Base-by-base conservation (phyloP, 2,888 invertebrate genomes). In the Hirtodrosophila duncani region DNA sequence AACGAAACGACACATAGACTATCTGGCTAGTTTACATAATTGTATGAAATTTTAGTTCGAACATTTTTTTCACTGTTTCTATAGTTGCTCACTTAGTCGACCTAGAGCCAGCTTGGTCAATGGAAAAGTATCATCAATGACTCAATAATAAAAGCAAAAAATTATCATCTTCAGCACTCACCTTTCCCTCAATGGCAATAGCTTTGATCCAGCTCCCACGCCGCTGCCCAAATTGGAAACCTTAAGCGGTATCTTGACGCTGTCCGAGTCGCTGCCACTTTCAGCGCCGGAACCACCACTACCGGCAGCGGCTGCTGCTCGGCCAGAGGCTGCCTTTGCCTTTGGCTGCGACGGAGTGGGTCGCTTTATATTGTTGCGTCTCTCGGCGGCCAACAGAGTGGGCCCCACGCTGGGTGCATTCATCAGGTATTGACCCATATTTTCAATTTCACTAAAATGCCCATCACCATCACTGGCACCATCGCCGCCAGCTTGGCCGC, bases 211-310 rank as follows among this genome's bases (percentile, higher is more conserved):
- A 23, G 44, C 52, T 13, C 61, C 67, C 3, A 64, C 51, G 46
- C 70, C 71, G 37, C 46, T 83, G 57, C 84, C 83, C 74, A 84
- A 67, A 82, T 83, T 83, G 46, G 88, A 80, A 45, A 85, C 83
- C 86, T 92, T 93, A 24, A 91, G 87, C 38, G 93, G 92, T 64
- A 92, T 92, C 69, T 90, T 88, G 33, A 90, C 86, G 79, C 91
- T 89, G 80, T 94, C 93, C 1, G 93, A 93, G 80, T 94, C 93
- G 8, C 94, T 94, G 83, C 93, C 93, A 72, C 90, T 84, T 50
- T 84, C 84, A 44, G 83, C 83, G 43, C 83, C 84, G 34, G 84
- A 84, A 37, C 84, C 83, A 31, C 81, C 80, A 51, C 80, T 78
- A 44, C 81, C 81, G 33, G 71, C 43, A 49, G 43, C 44, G 65